Conservation (phyloP, 2,888 invertebrate genomes). For the Lepidochitona cinerea region DNA sequence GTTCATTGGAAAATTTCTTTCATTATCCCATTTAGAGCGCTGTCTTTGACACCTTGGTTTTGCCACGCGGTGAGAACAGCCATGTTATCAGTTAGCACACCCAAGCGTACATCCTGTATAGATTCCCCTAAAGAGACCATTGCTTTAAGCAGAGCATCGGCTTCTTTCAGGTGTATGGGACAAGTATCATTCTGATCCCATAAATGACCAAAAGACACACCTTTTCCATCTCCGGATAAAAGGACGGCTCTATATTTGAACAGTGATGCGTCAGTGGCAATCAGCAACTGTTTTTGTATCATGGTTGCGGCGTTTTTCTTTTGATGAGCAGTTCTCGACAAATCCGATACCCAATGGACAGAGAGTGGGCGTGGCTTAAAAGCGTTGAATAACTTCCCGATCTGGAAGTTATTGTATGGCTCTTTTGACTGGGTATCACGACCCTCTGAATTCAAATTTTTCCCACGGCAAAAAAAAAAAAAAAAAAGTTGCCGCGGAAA, state of each 20-base stretch:
- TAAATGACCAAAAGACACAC: neutral
- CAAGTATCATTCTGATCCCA: neutral
- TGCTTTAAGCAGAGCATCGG: neutral
- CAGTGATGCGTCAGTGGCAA: neutral
- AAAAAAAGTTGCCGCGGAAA: too few species aligned
- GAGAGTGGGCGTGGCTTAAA: too few species aligned
- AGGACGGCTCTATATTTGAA: neutral
- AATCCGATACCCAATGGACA: too few species aligned
- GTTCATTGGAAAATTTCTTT: neutral
- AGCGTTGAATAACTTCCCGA: too few species aligned
- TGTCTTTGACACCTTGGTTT: neutral
- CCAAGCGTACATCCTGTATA: neutral
- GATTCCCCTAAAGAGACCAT: neutral
- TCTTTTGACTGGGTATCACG: too few species aligned
- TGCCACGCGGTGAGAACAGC: neutral
- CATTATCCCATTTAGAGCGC: neutral
- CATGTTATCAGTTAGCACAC: neutral
- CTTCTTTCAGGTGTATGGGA: neutral
- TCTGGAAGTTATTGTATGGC: too few species aligned
- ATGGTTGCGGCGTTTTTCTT: too few species aligned
- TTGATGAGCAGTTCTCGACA: too few species aligned
- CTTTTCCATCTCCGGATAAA: neutral
- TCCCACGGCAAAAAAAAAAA: too few species aligned
- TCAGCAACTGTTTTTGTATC: neutral
- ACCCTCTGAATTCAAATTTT: too few species aligned